Evolutionary conservation across 2,888 invertebrate species (phyloP).

Genomic region (Tiphia femorata): DNA sequence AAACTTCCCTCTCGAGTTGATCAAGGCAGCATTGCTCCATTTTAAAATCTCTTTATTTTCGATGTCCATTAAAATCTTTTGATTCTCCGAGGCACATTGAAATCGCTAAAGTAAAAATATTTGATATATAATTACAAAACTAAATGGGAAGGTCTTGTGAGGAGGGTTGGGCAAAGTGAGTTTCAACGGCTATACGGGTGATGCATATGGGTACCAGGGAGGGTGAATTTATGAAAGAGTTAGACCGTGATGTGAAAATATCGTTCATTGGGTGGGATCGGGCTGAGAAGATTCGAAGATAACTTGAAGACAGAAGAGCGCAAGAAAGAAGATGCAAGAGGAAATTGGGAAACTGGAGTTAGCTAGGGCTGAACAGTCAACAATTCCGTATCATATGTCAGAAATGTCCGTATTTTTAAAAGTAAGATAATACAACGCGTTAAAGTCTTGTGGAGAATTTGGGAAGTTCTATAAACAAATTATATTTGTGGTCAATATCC

Average conservation of each 20-base stretch:
- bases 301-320: slow-evolving; percentile 68
- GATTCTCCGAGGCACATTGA: slow-evolving; percentile 20
- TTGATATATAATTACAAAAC: slow-evolving; percentile 13
- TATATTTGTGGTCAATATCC: slow-evolving; percentile 1
- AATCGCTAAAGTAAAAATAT: slow-evolving; percentile 13
- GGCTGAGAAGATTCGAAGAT: slow-evolving; percentile 68
- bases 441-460: no score
- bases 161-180: slow-evolving; percentile 19
- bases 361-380: slow-evolving; percentile 22
- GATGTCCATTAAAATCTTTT: slow-evolving; percentile 20
- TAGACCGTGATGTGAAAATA: slow-evolving; percentile 36
- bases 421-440: no score
- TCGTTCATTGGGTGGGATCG: slow-evolving; percentile 2
- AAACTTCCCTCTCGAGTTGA: slow-evolving; percentile 21
- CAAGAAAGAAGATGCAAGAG: slow-evolving; percentile 70
- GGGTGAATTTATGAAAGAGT: slow-evolving; percentile 20
- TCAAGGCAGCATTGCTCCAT: slow-evolving; percentile 20
- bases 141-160: slow-evolving; percentile 15
- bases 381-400: slow-evolving; percentile 7
- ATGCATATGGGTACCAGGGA: slow-evolving; percentile 19
- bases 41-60: slow-evolving; percentile 27
- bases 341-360: slow-evolving; percentile 42
- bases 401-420: no score
- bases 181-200: slow-evolving; percentile 10
- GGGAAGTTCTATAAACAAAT: no score